Evolutionary conservation across 2,113 vertebrate species (phyloP).

Genomic region (Cynoglossus semilaevis): DNA sequence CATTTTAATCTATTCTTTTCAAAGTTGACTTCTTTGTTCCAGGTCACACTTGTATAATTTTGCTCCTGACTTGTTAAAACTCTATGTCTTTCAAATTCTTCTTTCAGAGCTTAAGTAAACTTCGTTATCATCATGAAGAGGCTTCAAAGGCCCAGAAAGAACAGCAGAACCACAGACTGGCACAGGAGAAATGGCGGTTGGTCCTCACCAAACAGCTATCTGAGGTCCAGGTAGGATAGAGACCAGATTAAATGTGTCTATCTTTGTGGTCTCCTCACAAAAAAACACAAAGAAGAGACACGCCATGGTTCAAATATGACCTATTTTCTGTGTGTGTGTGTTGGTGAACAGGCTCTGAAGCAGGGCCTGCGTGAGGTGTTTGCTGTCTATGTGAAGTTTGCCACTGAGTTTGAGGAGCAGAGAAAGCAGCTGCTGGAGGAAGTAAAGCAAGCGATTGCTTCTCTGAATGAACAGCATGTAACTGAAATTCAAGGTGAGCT

Average conservation of each 20-base stretch:
- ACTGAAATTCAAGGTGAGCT: conserved; percentile 57
- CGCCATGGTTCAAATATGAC: too few relatives aligned
- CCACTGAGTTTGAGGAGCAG: conserved; percentile 69
- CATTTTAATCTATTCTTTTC: neutral
- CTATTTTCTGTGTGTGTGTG: neutral
- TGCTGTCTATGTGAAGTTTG: conserved; percentile 61
- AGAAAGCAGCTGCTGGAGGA: conserved; percentile 67
- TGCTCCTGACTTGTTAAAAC: neutral
- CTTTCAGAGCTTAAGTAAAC: conserved; percentile 63
- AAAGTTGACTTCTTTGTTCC: neutral
- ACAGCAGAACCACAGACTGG: conserved; percentile 36
- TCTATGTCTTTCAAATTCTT: neutral
- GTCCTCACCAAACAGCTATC: conserved; percentile 62
- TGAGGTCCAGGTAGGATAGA: conserved; percentile 61
- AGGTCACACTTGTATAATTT: too few relatives aligned
- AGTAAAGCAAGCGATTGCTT: conserved; percentile 34
- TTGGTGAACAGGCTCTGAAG: conserved; percentile 59
- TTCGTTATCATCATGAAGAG: conserved; percentile 51
- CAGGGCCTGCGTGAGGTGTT: conserved; percentile 68
- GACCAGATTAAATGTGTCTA: too few relatives aligned
- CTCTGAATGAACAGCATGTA: conserved; percentile 18
- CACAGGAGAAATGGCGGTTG: conserved; percentile 38
- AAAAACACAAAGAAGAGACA: neutral
- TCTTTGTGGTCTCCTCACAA: too few relatives aligned
- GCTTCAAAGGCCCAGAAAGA: conserved; percentile 25